Base-by-base conservation (phyloP, 2,888 invertebrate species). In the Panzeria rudis region DNA sequence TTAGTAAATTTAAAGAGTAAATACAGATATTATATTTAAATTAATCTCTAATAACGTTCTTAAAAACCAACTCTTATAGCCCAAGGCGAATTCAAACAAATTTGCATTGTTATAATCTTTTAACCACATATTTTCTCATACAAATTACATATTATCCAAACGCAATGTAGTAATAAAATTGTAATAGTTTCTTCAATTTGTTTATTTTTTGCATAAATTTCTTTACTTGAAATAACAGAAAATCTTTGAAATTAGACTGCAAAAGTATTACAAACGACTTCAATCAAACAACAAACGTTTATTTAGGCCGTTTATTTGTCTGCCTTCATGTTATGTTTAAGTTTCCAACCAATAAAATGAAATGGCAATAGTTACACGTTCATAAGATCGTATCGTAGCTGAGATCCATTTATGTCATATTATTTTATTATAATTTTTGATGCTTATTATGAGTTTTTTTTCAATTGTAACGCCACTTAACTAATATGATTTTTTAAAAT, bases 391-490 rank as follows among this genome's bases (percentile, higher is more conserved):
- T n/a, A 41, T 44, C 56, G 47, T 17, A 44, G 3, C 13, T 25
- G 8, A 73, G 32, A 59, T 68, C 72, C 50, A 59, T 81, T 75
- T 44, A 44, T 81, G 68, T 62, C 68, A 81, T 59, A 68, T n/a
- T 32, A 68, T n/a, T 32, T 59, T 59, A 35, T 59, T 29, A 11
- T 29, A 73, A 59, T 75, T 61, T 81, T 56, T 50, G 41, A 81
- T 32, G 61, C 9, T 38, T 50, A 50, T 61, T 61, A 32, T 73
- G 29, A 47, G 13, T 41, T 56, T 64, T 38, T 35, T n/a, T 59
- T 23, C 32, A 9, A 59, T 38, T 64, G n/a, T 62, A 41, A 79
- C 23, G 38, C 41, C 35, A 73, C 64, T 80, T 72, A 47, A 66
- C 35, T 50, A 50, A 61, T 69, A 61, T 77, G 8, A 29, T 29